These are phyloP conservation scores for Dendrophyllia cribrosa DNA, from an alignment of 64 coral and sea anemone genomes.

Conservation along the genomic window DNA sequence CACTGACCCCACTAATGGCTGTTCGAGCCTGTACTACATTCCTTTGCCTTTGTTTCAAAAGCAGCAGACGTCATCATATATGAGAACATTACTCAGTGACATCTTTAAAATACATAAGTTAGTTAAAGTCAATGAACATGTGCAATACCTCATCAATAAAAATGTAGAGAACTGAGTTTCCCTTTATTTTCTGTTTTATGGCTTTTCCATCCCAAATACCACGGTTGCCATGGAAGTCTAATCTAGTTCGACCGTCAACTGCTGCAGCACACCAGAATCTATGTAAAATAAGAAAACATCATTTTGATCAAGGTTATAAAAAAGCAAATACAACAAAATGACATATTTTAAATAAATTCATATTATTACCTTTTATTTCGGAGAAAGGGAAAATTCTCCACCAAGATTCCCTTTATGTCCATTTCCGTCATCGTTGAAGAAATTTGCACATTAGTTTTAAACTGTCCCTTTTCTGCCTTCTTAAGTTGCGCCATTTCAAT, in stretches of 20 bases:
- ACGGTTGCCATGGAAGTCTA: conserved; percentile 19
- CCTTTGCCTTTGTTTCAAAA: too few species aligned
- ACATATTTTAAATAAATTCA: too few species aligned
- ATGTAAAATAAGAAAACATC: too few species aligned
- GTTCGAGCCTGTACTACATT: too few species aligned
- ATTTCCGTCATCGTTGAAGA: neutral
- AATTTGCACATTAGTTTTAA: neutral
- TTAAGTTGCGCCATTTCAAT: conserved; percentile 27
- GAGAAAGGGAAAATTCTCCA: neutral
- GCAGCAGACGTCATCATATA: too few species aligned
- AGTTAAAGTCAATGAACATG: too few species aligned
- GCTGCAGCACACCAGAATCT: conserved; percentile 36
- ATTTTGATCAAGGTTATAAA: too few species aligned
- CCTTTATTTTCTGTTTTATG: conserved; percentile 22
- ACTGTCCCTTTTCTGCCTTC: neutral
- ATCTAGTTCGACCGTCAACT: conserved; percentile 10
- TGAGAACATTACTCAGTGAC: too few species aligned
- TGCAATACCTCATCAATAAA: neutral
- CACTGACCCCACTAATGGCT: too few species aligned
- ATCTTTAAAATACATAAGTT: too few species aligned
- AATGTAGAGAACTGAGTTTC: conserved; percentile 46
- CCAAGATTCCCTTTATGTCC: neutral
- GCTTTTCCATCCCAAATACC: conserved; percentile 15
- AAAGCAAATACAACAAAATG: too few species aligned
- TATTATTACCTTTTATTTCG: neutral